Evolutionary conservation across 2,113 vertebrate species (phyloP).

Genomic region (Corythornis cristatus): DNA sequence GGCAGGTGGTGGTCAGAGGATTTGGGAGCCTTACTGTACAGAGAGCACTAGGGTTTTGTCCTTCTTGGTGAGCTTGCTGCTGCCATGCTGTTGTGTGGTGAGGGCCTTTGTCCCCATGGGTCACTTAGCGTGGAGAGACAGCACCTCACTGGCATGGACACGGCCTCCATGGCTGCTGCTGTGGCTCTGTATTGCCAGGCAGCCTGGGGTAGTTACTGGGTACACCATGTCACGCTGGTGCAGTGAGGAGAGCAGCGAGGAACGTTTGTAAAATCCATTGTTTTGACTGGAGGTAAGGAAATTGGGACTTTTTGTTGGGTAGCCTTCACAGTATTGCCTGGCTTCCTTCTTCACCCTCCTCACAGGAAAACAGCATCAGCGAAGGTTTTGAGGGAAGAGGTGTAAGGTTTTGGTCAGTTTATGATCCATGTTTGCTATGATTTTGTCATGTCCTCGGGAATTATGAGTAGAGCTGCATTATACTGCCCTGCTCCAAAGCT

Average conservation of each 20-base stretch:
- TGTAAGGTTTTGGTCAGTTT: neutral
- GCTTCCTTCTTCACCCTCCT: neutral
- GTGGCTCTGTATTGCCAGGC: too few relatives aligned
- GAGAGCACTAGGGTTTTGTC: neutral
- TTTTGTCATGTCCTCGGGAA: neutral
- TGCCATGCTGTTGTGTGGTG: rapidly evolving
- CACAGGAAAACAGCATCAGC: too few relatives aligned
- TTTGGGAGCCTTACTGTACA: neutral
- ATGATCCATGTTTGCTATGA: rapidly evolving
- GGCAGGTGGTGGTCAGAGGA: rapidly evolving
- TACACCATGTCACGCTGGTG: rapidly evolving
- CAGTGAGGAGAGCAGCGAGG: rapidly evolving
- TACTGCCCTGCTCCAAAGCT: neutral
- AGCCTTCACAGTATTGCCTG: rapidly evolving
- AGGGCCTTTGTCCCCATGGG: rapidly evolving
- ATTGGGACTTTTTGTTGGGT: neutral
- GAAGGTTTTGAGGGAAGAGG: neutral
- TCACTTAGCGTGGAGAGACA: rapidly evolving
- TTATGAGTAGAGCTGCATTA: rapidly evolving
- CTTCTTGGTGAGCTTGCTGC: rapidly evolving
- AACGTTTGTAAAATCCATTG: rapidly evolving
- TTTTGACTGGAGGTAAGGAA: neutral
- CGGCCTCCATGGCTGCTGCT: rapidly evolving
- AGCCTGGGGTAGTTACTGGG: rapidly evolving
- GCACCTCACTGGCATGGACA: rapidly evolving